Percentiles rank a stretch among this genome's conserved stretches.
Conservation (phyloP, 2,113 vertebrate genomes). For the Actenoides lindsayi region DNA sequence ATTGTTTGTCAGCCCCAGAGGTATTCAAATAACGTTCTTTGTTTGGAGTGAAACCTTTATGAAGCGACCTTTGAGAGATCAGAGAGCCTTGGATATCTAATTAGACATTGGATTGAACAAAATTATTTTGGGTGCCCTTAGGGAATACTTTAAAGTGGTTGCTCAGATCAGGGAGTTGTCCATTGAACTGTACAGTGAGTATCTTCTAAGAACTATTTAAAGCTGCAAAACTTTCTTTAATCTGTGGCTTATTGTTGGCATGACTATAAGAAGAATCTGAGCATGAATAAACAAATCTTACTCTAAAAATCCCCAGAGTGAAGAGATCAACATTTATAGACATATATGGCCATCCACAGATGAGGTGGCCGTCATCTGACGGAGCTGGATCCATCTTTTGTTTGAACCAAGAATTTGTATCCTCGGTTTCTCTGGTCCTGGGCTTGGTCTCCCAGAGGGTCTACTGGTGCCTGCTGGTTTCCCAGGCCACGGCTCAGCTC, state of each 20-base stretch:
- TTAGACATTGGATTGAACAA: constrained; percentile 32
- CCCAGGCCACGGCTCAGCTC: background rate
- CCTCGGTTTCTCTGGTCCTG: background rate
- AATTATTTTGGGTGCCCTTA: constrained; percentile 53
- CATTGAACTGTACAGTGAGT: constrained; percentile 28
- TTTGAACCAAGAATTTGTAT: background rate
- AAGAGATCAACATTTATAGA: constrained; percentile 16
- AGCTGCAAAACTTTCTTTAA: constrained; percentile 52
- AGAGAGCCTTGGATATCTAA: constrained; percentile 47
- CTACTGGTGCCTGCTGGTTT: background rate
- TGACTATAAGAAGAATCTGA: constrained; percentile 49
- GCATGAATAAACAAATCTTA: constrained; percentile 44
- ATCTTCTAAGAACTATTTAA: constrained; percentile 4
- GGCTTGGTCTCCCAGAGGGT: fast-evolving
- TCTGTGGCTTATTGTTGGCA: constrained; percentile 50
- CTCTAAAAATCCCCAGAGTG: constrained; percentile 35
- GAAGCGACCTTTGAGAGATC: constrained; percentile 40
- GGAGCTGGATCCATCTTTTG: background rate
- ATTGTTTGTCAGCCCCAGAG: constrained; percentile 26
- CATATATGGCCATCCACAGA: background rate
- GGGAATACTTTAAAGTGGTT: constrained; percentile 66
- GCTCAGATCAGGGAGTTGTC: constrained; percentile 57
- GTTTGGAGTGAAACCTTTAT: constrained; percentile 56
- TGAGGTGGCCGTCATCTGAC: background rate
- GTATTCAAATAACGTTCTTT: background rate